These are phyloP conservation scores for Nasonia vitripennis DNA, from an alignment of 1,140 invertebrate species.

Conservation along the genomic window DNA sequence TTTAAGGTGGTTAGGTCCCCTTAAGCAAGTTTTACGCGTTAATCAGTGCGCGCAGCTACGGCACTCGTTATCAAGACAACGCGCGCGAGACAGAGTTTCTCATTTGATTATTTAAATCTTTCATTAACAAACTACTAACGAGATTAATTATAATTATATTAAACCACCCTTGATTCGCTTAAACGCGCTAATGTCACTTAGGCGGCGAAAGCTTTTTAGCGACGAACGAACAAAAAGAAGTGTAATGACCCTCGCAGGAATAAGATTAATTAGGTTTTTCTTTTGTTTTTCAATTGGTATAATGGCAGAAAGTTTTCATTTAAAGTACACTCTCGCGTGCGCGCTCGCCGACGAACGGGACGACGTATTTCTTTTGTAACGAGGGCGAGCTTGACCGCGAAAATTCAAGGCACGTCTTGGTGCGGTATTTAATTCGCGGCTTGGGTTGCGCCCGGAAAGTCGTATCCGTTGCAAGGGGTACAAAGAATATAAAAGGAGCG, in stretches of 20 bases:
- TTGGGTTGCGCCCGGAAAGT: slow-evolving; percentile 25
- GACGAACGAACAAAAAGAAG: not conserved
- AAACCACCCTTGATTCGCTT: no score
- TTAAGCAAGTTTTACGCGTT: slow-evolving; percentile 4
- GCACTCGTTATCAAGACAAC: not conserved
- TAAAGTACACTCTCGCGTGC: slow-evolving; percentile 4
- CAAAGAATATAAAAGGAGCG: slow-evolving; percentile 16
- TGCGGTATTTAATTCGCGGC: slow-evolving; percentile 47
- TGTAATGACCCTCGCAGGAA: slow-evolving; percentile 8
- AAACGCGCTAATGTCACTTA: no score
- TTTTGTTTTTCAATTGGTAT: slow-evolving; percentile 14
- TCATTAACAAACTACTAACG: no score
- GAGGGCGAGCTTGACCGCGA: not conserved
- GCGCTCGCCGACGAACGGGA: not conserved
- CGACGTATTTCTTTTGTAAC: slow-evolving; percentile 34
- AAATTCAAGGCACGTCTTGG: slow-evolving; percentile 26
- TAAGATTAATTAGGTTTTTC: slow-evolving; percentile 15
- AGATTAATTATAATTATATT: no score
- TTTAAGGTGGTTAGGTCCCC: no score
- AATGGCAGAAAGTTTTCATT: slow-evolving; percentile 9
- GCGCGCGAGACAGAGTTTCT: not conserved
- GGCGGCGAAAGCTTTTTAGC: not conserved
- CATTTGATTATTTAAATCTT: not conserved
- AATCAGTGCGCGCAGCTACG: not conserved
- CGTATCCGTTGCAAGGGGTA: slow-evolving; percentile 9